These are phyloP conservation scores for Drosophila cardini DNA, from an alignment of 1,140 invertebrate species.

Conservation along the genomic window DNA sequence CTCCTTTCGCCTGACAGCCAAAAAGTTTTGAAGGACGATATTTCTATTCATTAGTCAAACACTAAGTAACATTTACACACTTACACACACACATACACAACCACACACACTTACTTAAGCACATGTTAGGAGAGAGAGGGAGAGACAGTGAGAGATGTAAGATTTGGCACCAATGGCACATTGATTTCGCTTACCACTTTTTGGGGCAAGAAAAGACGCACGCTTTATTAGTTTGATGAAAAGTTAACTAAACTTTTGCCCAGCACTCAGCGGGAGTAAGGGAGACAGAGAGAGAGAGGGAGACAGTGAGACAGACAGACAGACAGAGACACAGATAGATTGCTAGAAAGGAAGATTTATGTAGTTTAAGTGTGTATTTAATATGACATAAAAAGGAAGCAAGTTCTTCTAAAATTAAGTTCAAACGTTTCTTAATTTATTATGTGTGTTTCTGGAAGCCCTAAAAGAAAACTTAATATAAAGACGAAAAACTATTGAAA, in stretches of 20 bases:
- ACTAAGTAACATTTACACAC: constrained; percentile 39
- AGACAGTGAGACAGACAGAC: not conserved
- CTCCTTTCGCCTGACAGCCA: constrained; percentile 40
- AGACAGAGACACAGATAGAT: not conserved
- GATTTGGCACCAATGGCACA: constrained; percentile 43
- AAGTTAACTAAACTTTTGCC: constrained; percentile 72
- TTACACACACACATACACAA: not conserved
- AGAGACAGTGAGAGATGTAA: constrained; percentile 5
- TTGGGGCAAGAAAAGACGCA: constrained; percentile 57
- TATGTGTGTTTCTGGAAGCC: not conserved
- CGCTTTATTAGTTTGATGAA: constrained; percentile 76
- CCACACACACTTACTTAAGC: not conserved
- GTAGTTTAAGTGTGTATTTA: constrained; percentile 36
- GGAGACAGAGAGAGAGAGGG: not conserved
- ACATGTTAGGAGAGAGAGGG: constrained; percentile 5
- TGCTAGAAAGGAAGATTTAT: constrained; percentile 10
- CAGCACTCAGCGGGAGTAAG: constrained; percentile 7
- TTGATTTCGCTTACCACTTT: constrained; percentile 62
- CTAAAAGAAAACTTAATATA: too few relatives aligned
- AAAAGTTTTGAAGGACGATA: constrained; percentile 78
- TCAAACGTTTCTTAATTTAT: too few relatives aligned
- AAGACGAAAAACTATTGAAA: too few relatives aligned
- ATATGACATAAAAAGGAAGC: not conserved
- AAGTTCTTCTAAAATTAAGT: too few relatives aligned
- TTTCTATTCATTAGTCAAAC: constrained; percentile 76